Percentiles rank a stretch among this genome's conserved stretches.
phyloP scores from a whole-genome alignment of 1,140 invertebrate genomes.

The Andricus grossulariae region DNA sequence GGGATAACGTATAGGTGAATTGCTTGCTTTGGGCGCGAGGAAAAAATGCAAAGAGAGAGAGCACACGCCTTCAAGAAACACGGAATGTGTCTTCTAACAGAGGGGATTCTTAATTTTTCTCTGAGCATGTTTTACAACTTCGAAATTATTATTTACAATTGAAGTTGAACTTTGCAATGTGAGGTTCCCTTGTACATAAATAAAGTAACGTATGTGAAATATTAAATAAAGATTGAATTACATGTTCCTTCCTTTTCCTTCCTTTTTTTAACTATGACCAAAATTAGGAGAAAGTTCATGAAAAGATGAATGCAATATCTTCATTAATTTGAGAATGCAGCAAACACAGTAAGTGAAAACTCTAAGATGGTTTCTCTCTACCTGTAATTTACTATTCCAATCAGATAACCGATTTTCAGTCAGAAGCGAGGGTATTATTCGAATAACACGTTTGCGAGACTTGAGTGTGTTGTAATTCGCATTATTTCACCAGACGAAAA shows the following conservation, averaged over 20 bases:
- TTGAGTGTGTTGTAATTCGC: conserved; percentile 1
- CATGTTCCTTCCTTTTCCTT: background rate
- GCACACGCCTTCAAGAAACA: background rate
- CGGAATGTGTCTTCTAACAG: background rate
- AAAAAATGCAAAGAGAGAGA: background rate
- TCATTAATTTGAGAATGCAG: background rate
- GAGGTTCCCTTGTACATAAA: background rate
- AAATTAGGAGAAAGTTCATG: background rate
- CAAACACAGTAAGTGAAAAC: background rate
- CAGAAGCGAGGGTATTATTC: background rate
- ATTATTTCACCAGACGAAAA: conserved; percentile 26
- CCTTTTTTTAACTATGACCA: background rate
- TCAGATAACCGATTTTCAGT: conserved; percentile 13
- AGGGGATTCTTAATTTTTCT: background rate
- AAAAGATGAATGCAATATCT: background rate
- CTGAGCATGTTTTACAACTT: background rate
- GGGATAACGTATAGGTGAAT: conserved; percentile 25
- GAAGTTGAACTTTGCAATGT: background rate
- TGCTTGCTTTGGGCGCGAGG: background rate
- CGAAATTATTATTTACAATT: conserved; percentile 33
- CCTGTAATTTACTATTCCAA: conserved; percentile 5
- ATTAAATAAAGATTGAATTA: background rate
- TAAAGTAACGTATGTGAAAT: background rate
- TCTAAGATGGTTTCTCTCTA: background rate
- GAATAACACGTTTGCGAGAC: background rate